phyloP scores from a whole-genome alignment of 2,113 vertebrate species.

The Campylorhamphus procurvoides region DNA sequence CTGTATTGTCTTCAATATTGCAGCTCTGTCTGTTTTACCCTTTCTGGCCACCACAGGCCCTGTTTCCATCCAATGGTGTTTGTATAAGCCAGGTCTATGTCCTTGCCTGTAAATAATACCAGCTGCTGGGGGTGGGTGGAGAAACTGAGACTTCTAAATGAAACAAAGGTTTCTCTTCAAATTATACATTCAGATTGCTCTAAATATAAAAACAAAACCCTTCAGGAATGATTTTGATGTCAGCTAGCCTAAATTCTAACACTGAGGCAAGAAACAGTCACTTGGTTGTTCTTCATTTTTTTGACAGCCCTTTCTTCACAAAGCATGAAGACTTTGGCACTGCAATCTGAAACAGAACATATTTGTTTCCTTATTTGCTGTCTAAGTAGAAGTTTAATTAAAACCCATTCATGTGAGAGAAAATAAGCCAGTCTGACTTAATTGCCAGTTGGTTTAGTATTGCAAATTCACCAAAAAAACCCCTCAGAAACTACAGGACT shows the following conservation, averaged over 20 bases:
- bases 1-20: not conserved
- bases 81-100: not conserved
- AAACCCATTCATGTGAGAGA: not conserved
- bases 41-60: not conserved
- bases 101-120: not conserved
- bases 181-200: not conserved
- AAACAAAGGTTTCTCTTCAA: not conserved
- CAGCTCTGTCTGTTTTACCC: not conserved
- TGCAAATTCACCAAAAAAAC: not conserved
- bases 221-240: not conserved
- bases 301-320: not conserved
- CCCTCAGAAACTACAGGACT: not conserved
- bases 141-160: not conserved
- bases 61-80: not conserved
- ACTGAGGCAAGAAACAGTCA: not conserved
- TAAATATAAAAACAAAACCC: not conserved
- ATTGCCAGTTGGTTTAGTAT: not conserved
- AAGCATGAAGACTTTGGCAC: not conserved
- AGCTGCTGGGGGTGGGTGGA: not conserved
- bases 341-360: not conserved
- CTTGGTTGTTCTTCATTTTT: not conserved
- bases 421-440: conserved; percentile 7
- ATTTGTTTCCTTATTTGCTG: conserved; percentile 23
- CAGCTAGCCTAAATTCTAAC: not conserved
- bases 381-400: conserved; percentile 32